Conservation (phyloP, 2,113 vertebrate genomes). For the Machaerirhynchus nigripectus region DNA sequence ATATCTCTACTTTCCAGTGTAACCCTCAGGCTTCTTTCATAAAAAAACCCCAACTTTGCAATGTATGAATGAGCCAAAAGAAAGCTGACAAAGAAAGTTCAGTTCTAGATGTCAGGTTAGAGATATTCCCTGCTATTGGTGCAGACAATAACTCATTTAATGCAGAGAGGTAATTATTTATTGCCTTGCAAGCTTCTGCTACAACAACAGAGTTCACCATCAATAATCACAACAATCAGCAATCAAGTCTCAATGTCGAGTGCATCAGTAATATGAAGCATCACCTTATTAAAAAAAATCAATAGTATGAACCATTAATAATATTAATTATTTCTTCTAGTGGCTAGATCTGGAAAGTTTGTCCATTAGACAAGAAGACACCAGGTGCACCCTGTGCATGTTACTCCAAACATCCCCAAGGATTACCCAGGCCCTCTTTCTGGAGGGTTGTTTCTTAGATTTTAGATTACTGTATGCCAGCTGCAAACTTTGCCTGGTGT, state of each 20-base stretch:
- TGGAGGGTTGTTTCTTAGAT: not conserved
- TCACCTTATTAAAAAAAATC: not conserved
- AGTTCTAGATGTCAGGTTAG: not conserved
- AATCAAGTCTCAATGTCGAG: not conserved
- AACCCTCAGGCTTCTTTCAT: not conserved
- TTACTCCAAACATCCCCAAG: not conserved
- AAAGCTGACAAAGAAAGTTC: not conserved
- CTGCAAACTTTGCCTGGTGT: not conserved
- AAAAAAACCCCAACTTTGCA: not conserved
- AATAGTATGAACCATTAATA: not conserved
- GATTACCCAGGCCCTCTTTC: not conserved
- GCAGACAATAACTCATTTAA: not conserved
- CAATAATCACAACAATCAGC: not conserved
- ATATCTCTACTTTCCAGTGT: not conserved
- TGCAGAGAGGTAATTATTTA: not conserved
- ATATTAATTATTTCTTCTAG: not conserved
- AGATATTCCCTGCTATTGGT: not conserved
- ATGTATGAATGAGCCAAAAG: not conserved
- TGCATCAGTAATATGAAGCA: not conserved
- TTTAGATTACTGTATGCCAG: not conserved
- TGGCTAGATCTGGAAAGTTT: not conserved
- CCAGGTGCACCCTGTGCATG: not conserved
- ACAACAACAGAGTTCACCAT: not conserved
- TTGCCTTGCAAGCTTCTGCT: not conserved
- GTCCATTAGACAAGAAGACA: not conserved